phyloP scores from a whole-genome alignment of 2,888 invertebrate species.

The Tipula lateralis region DNA sequence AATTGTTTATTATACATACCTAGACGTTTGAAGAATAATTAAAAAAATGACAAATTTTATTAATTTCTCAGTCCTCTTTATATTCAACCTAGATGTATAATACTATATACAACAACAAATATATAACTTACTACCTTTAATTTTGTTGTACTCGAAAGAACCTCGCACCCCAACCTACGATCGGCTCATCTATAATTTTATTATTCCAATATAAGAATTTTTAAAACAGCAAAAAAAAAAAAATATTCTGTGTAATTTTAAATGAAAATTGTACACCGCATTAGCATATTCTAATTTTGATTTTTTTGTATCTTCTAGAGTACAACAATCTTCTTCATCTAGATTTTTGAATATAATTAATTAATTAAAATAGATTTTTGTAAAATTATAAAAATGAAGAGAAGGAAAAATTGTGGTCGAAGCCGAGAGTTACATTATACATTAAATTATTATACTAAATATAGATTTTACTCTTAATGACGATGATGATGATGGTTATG shows the following conservation, averaged over 20 bases:
- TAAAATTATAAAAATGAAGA: not conserved
- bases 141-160: not conserved
- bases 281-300: constrained; percentile 35
- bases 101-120: not conserved
- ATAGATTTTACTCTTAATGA: not conserved
- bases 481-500: not conserved
- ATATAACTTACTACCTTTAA: not conserved
- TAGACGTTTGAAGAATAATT: not conserved
- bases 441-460: not conserved
- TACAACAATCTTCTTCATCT: constrained; percentile 21
- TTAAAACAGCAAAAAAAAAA: not conserved
- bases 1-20: not conserved
- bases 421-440: not conserved
- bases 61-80: no score
- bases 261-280: constrained; percentile 32
- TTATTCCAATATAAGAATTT: not conserved
- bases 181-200: not conserved
- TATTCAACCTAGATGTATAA: no score
- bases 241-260: not conserved
- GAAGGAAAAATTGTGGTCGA: constrained; percentile 31
- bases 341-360: constrained; percentile 34
- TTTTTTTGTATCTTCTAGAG: constrained; percentile 26
- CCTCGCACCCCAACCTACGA: not conserved
- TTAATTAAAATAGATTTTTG: constrained; percentile 34
- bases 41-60: no score